Base-by-base conservation (phyloP, 2,888 invertebrate genomes). In the Linhomoeus sp. region DNA sequence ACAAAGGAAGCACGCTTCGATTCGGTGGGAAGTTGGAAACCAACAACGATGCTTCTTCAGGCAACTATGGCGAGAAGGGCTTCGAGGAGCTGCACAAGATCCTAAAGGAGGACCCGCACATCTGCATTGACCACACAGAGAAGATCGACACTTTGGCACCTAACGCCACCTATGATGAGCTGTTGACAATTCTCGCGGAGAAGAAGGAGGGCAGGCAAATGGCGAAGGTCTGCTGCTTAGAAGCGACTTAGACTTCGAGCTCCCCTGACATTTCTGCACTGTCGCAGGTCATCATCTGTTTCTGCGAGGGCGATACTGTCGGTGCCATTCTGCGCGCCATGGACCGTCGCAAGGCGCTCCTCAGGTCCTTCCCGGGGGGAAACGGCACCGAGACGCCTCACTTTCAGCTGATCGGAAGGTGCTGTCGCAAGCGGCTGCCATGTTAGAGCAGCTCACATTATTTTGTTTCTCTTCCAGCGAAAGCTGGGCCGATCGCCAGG, bases 301-400 rank as follows among this genome's bases (percentile, higher is more conserved):
- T 81, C 72, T 81, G 81, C 67, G 79, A 81, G 65, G 81, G 81
- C 1, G 69, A 73, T 62, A 79, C 80, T 1, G 76, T 80, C 50
- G 49, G 53, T 35, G 50, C 53, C 42, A 53, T 64, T 42, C 61
- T 63, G 51, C 40, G 49, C 41, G 63, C 63, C 5, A 59, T 63
- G 45, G 53, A n/a, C n/a, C 33, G 15, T 15, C 15, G 12, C n/a
- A n/a, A n/a, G n/a, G n/a, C n/a, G n/a, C n/a, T n/a, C n/a, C n/a
- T n/a, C n/a, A n/a, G n/a, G n/a, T n/a, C n/a, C n/a, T n/a, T n/a
- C n/a, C 42, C 3, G 9, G 19, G 15, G n/a, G 19, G 20, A 43
- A 48, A 48, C 40, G 23, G 15, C 14, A 5, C 29, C 5, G 22
- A 42, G 9, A 44, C 56, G 35, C 41, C 50, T 35, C 39, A 51